Percentiles rank a stretch among this genome's conserved stretches.
Evolutionary conservation across 2,113 vertebrate species (phyloP).

Genomic region (Podarcis raffonei): DNA sequence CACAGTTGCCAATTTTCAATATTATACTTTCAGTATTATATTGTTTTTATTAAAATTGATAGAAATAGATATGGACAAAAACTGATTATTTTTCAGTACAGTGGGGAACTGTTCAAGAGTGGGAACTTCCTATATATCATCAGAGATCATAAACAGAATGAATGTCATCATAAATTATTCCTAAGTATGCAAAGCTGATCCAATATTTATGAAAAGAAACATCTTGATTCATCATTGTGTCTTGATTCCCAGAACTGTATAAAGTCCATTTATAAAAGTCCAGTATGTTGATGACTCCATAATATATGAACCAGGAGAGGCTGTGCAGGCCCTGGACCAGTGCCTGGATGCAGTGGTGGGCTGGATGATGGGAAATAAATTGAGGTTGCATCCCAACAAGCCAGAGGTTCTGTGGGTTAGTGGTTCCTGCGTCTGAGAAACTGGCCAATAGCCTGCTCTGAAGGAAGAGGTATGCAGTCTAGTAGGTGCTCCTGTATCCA

Average conservation of each 20-base stretch:
- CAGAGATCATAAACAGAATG: neutral
- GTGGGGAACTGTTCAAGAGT: neutral
- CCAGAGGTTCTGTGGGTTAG: too few relatives aligned
- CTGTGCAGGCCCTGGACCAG: too few relatives aligned
- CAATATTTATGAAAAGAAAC: slow-evolving; percentile 1
- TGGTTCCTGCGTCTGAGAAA: too few relatives aligned
- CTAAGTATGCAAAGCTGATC: slow-evolving; percentile 4
- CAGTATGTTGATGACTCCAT: too few relatives aligned
- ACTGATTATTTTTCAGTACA: neutral
- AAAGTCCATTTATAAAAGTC: slow-evolving; percentile 1
- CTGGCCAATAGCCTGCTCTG: too few relatives aligned
- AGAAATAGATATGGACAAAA: neutral
- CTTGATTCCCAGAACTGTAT: slow-evolving; percentile 16
- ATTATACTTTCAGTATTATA: too few relatives aligned
- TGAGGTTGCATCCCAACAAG: too few relatives aligned
- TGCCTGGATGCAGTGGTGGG: too few relatives aligned
- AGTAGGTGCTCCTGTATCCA: too few relatives aligned
- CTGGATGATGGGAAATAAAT: too few relatives aligned
- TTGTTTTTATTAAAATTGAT: neutral
- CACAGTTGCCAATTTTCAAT: neutral
- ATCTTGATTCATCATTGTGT: neutral
- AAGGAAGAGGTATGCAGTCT: too few relatives aligned
- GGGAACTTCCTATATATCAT: neutral
- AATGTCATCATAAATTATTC: slow-evolving; percentile 16
- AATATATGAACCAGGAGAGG: too few relatives aligned